These are phyloP conservation scores for Tenebrosternarchus preto DNA, from an alignment of 2,113 vertebrate genomes.

Conservation along the genomic window DNA sequence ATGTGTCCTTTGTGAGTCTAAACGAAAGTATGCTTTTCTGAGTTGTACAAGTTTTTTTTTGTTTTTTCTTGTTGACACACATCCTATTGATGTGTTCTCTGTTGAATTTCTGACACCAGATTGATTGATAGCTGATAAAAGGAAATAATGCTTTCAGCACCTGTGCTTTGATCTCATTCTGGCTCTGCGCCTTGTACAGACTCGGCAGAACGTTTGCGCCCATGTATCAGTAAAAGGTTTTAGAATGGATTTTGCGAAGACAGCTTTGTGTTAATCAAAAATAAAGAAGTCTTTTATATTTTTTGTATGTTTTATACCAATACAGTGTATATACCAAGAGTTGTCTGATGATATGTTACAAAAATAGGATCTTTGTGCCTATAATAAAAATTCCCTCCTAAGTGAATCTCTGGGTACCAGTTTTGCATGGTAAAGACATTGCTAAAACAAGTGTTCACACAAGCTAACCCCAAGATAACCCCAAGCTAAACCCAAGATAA, in stretches of 20 bases:
- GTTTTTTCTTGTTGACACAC: constrained; percentile 63
- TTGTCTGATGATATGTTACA: constrained; percentile 26
- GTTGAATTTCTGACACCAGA: constrained; percentile 51
- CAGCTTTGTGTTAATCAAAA: constrained; percentile 70
- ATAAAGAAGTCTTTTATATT: constrained; percentile 69
- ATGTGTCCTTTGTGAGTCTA: constrained; percentile 83
- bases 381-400: constrained; percentile 39
- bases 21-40: constrained; percentile 71
- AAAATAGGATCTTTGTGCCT: constrained; percentile 19
- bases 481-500: too few relatives aligned
- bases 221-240: constrained; percentile 49
- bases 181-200: not conserved
- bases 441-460: too few relatives aligned
- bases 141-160: constrained; percentile 4
- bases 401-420: not conserved
- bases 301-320: constrained; percentile 46
- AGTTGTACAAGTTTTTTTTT: constrained; percentile 81
- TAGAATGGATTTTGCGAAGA: constrained; percentile 57
- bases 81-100: constrained; percentile 53
- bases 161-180: not conserved
- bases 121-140: constrained; percentile 59
- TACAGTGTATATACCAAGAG: constrained; percentile 47
- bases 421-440: too few relatives aligned
- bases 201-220: not conserved
- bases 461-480: too few relatives aligned